These are phyloP conservation scores for Hypomesus transpacificus DNA, from an alignment of 2,113 vertebrate species.

Conservation along the genomic window DNA sequence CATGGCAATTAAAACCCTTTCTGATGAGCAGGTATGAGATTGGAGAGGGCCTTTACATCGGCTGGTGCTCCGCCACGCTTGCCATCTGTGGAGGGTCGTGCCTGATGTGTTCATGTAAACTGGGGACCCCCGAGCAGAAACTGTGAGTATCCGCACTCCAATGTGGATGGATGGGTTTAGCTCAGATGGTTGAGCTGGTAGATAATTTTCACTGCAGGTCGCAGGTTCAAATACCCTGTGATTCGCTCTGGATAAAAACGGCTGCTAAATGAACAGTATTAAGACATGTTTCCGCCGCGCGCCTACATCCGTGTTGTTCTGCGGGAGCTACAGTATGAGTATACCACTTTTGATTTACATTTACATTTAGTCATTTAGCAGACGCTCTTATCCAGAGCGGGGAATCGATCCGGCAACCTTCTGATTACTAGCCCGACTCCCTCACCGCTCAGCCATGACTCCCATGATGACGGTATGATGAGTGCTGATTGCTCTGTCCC, in stretches of 20 bases:
- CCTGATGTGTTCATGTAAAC: slow-evolving; percentile 58
- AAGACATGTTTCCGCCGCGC: too few relatives aligned
- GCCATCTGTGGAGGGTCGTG: slow-evolving; percentile 64
- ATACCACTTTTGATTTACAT: too few relatives aligned
- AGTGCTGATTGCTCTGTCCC: too few relatives aligned
- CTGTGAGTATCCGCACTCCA: slow-evolving; percentile 43
- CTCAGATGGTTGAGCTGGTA: too few relatives aligned
- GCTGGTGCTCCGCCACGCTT: slow-evolving; percentile 69
- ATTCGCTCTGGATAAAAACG: not conserved
- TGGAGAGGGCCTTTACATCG: slow-evolving; percentile 72
- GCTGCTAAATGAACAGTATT: not conserved
- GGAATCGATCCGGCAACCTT: too few relatives aligned
- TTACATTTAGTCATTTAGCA: too few relatives aligned
- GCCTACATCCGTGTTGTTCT: too few relatives aligned
- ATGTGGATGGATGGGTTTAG: not conserved
- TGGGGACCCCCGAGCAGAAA: slow-evolving; percentile 39
- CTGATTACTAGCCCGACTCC: too few relatives aligned
- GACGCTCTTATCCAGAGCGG: too few relatives aligned
- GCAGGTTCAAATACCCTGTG: not conserved
- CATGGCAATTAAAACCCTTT: not conserved
- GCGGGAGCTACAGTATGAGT: not conserved
- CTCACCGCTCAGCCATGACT: not conserved
- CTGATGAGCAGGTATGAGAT: slow-evolving; percentile 69
- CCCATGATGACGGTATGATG: too few relatives aligned
- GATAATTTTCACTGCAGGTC: too few relatives aligned